Evolutionary conservation across 2,888 invertebrate genomes (phyloP).

Genomic region (Physocephala rufipes): DNA sequence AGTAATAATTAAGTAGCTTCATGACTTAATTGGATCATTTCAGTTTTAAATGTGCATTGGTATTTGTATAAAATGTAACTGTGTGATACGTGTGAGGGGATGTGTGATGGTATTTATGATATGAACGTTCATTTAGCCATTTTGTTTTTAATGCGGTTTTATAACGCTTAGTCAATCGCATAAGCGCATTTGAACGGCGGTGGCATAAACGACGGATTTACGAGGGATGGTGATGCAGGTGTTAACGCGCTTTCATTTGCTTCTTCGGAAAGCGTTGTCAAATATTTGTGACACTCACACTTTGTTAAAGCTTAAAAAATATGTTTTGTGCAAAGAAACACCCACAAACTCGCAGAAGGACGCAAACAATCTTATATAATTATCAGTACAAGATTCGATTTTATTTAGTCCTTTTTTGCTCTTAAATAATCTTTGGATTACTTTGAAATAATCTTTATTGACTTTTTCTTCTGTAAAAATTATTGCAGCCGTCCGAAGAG

Average conservation of each 20-base stretch:
- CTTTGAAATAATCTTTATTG: slow-evolving; percentile 27
- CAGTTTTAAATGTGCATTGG: not conserved
- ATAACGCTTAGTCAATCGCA: too few relatives aligned
- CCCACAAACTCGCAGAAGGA: too few relatives aligned
- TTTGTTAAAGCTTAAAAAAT: not conserved
- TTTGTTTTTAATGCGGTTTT: not conserved
- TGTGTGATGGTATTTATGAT: slow-evolving; percentile 2
- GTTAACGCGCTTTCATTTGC: too few relatives aligned
- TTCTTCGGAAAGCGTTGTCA: not conserved
- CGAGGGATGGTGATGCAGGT: too few relatives aligned
- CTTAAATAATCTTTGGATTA: slow-evolving; percentile 36
- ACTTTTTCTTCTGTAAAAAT: slow-evolving; percentile 4
- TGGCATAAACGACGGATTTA: not conserved
- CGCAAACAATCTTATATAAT: too few relatives aligned
- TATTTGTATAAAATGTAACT: slow-evolving; percentile 19
- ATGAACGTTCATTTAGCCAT: too few relatives aligned
- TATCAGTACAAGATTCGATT: slow-evolving; percentile 2
- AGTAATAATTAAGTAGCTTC: not conserved
- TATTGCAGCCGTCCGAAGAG: too few relatives aligned
- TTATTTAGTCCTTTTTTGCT: slow-evolving; percentile 34
- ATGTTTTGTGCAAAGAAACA: not conserved
- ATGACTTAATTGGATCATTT: not conserved
- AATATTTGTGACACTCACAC: not conserved
- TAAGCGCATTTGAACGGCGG: too few relatives aligned
- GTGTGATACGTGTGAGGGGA: slow-evolving; percentile 10